Percentiles rank a stretch among this genome's conserved stretches.
phyloP scores from a whole-genome alignment of 2,888 invertebrate genomes.

The Busseola fusca region DNA sequence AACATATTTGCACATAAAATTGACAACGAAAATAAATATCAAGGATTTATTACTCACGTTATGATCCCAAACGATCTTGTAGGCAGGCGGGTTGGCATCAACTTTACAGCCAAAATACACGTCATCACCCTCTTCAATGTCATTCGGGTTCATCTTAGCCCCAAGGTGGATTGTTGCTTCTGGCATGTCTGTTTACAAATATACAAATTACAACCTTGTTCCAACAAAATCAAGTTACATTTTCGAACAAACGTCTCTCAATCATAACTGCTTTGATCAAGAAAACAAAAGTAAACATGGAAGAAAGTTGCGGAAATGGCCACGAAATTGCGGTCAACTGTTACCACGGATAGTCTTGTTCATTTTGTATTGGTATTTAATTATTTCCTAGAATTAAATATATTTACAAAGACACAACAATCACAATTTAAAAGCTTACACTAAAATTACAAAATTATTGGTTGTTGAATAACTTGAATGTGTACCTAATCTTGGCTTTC shows the following conservation, averaged over 20 bases:
- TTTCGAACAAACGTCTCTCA: conserved; percentile 14
- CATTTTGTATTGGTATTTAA: conserved; percentile 42
- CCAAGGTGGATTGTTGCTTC: conserved; percentile 83
- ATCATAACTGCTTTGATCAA: conserved; percentile 50
- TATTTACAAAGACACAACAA: too few relatives aligned
- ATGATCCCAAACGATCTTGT: conserved; percentile 88
- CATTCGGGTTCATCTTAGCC: conserved; percentile 86
- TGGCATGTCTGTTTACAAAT: conserved; percentile 78
- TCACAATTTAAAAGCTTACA: too few relatives aligned
- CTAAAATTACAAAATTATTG: conserved; percentile 14
- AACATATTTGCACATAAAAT: conserved; percentile 24
- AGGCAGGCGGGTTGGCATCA: conserved; percentile 86
- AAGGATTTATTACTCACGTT: conserved; percentile 78
- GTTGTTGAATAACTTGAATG: conserved; percentile 49
- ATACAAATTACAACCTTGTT: conserved; percentile 44
- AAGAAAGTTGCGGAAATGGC: conserved; percentile 52
- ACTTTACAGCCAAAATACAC: conserved; percentile 86
- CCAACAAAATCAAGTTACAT: conserved; percentile 18
- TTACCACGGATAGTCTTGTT: conserved; percentile 45
- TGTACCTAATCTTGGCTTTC: conserved; percentile 36
- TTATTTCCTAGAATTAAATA: too few relatives aligned
- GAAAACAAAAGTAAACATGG: conserved; percentile 49
- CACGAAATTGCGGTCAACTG: conserved; percentile 48
- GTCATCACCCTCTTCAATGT: conserved; percentile 87
- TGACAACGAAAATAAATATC: conserved; percentile 38